Base-by-base conservation (phyloP, 2,888 invertebrate genomes). In the Eledona agricola region DNA sequence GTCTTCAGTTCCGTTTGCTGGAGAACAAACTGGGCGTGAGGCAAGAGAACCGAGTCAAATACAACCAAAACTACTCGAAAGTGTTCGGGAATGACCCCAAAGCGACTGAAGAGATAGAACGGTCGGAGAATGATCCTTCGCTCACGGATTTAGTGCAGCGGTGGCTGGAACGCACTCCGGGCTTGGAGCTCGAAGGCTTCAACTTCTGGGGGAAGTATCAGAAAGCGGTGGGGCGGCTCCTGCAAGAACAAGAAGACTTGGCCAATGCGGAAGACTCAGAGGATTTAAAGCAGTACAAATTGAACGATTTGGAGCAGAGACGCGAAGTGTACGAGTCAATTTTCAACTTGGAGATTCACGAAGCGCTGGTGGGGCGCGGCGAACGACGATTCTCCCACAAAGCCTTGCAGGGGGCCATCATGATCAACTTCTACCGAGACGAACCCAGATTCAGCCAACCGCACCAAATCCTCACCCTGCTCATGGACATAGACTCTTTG, bases 391-490 rank as follows among this genome's bases (percentile, higher is more conserved):
- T 99, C 63, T 90, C 91, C 1, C 93, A 97, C 76, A 84, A 84
- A 50, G 98, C 98, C 0, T 79, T 98, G 40, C 96, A 97, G 72
- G 99, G 98, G 2, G 98, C 98, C 13, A 89, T 99, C 71, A 93
- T 99, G 92, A 96, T 99, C 47, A 96, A 92, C 1, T 89, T 97
- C 74, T 98, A 98, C 78, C 81, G 97, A 29, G 96, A 98, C 71
- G 96, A 97, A 78, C 96, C 97, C 0, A 84, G 97, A 31, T 99
- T 99, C 80, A 96, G 96, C 65, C 96, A 97, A 75, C 98, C 98
- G 0, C 96, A 96, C 79, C 97, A 97, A 77, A 84, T 99, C 56
- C 81, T 99, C 6, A 92, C 90, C 0, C 82, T 95, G 6, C 84
- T 99, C 13, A 97, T 97, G 93, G 98, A 99, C 72, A 96, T 99